Base-by-base conservation (phyloP, 2,113 vertebrate genomes). In the Chroicocephalus ridibundus region DNA sequence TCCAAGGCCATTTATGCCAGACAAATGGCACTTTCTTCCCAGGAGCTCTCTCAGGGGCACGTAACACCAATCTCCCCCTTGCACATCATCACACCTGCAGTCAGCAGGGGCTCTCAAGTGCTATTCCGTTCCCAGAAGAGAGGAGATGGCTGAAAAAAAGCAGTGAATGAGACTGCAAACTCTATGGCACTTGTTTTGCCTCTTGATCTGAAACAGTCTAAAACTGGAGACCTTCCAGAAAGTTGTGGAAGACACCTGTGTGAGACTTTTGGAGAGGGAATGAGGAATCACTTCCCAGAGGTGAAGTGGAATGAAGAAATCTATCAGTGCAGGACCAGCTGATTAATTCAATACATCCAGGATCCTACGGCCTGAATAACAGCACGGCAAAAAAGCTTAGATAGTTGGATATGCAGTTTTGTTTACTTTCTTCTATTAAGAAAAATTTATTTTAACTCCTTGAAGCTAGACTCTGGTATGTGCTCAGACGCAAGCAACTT, bases 51-150 rank as follows among this genome's bases (percentile, higher is more conserved):
- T 77, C 52, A n/a, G 66, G 76, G 44, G 34, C 70, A 24, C 0
- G 0, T 61, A 85, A 85, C 46, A 76, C 36, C 58, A 29, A 40
- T 49, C 47, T 81, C 32, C 54, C 42, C 40, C 52, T 81, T 17
- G 22, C n/a, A 91, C 57, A 68, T 46, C 75, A 46, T 66, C 60
- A 51, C 65, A 91, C 86, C 86, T 92, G 86, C 80, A 92, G 31
- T 82, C 92, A 89, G 91, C 86, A 68, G 92, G 49, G 77, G 31
- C 34, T 61, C 57, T 91, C 76, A 52, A 95, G 77, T 86, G 38
- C 60, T 38, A 14, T 32, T 84, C 34, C 34, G 86, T 78, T 84
- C 80, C 42, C 44, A 82, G 46, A 74, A 83, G 55, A 54, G 52
- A 62, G 29, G 21, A 80, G 32, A 24, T 22, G 32, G 47, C 51